Conservation (phyloP, 92 coral and sea anemone genomes). For the Bergia sp. region DNA sequence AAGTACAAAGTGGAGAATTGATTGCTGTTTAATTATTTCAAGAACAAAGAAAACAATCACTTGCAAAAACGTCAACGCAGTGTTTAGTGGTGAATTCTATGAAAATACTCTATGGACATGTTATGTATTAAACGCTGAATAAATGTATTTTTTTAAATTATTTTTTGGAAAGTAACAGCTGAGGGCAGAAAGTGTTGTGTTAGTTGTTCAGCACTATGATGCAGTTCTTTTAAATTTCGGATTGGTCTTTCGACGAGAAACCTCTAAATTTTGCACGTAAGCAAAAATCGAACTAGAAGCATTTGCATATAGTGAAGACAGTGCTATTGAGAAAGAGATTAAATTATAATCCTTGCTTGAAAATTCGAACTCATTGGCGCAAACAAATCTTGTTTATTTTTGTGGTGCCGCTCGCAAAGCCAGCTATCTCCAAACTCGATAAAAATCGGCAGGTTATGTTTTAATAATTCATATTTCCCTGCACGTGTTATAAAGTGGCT, state of each 20-base stretch:
- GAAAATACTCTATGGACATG: background rate
- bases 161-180: background rate
- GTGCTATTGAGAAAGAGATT: background rate
- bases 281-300: background rate
- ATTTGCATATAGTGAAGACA: conserved; percentile 34
- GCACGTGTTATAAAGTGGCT: conserved; percentile 35
- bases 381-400: background rate
- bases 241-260: background rate
- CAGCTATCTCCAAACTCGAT: background rate
- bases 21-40: too few relatives aligned
- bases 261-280: background rate
- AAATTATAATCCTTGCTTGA: conserved; percentile 16
- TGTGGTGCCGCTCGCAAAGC: conserved; percentile 5
- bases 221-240: background rate
- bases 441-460: conserved; percentile 3
- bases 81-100: too few relatives aligned
- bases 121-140: background rate
- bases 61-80: too few relatives aligned
- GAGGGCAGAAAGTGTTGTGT: too few relatives aligned
- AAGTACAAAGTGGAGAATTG: background rate
- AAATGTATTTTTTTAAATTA: too few relatives aligned
- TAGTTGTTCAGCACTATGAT: background rate
- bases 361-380: background rate
- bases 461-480: conserved; percentile 27
- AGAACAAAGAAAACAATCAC: too few relatives aligned